Evolutionary conservation across 2,113 vertebrate species (phyloP), one percentile per base, ranked within the genome.

Genomic region (Podilymbus podiceps): DNA sequence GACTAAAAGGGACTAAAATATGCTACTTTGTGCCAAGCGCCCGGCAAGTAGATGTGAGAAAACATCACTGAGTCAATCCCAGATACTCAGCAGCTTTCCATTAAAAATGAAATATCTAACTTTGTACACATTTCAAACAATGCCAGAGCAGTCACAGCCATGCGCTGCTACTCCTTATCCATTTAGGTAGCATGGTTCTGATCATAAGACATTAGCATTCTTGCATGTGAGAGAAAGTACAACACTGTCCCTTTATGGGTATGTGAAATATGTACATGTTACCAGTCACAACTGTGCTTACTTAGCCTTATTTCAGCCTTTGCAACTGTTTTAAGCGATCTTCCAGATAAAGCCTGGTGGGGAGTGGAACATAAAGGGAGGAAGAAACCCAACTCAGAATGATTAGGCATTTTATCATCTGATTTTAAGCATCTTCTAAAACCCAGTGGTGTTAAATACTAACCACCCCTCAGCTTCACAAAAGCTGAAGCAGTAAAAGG

Each of bases 401-500:
- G 5, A 72, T 46, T 16, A 44, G 20, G 12, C 5, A 4, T 63
- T 78, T 85, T 46, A 42, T 50, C 47, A 71, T 4, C 23, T 16
- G 28, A 59, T 69, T 89, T 90, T 56, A 74, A 89, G 68, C 16
- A 8, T 25, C n/a, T 76, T 72, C 52, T 75, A 46, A 89, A 92
- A 9, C 5, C 46, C 25, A 59, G 33, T 20, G 23, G 46, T n/a
- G 28, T 74, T 67, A 75, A 87, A 85, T 9, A 19, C 42, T 6
- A 67, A 64, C 18, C 20, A 53, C 3, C 11, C 23, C 40, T 82
- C 28, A n/a, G 46, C 38, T 84, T 66, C 63, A 42, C 25, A 19
- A 55, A 58, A 23, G 28, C 25, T 67, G 56, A 60, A 87, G 56
- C 0, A 1, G 74, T 0, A 1, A 1, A n/a, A 63, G 0, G 0